Evolutionary conservation across 2,888 invertebrate species (phyloP), one percentile per base, ranked within the genome.

Genomic region (Hyposoter dolosus): DNA sequence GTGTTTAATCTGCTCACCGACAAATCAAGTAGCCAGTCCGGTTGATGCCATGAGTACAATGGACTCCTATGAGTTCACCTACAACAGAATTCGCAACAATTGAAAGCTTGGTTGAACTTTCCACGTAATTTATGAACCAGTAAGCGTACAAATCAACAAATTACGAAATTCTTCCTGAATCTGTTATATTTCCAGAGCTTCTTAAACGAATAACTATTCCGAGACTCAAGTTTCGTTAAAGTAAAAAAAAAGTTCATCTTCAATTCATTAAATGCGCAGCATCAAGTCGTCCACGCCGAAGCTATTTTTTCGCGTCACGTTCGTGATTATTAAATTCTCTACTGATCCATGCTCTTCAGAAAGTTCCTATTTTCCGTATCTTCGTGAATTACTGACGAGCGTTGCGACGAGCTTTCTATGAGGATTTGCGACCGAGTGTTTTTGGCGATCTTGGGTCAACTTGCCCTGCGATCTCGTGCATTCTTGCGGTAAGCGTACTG

Each of bases 31-130:
- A 97, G 5, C 97, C 97, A 10, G 97, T 97, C 88, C 98, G 95
- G 93, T 98, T 98, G 86, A 97, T 94, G 5, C 97, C 97, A 91
- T 97, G 97, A 0, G 97, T 98, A 93, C 98, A 98, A 93, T 98
- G 97, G 82, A 98, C 96, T 74, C 97, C 97, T 88, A 98, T 95
- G 86, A 97, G 92, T 88, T 95, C 95, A 91, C 95, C 97, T 97
- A 95, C 28, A 95, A 95, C 90, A 93, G 92, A 90, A 83, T 69
- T 72, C 19, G 15, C 15, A 47, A 47, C 10, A 60, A 53, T 50
- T 56, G 35, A 45, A 72, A 7, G 15, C 35, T 60, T 19, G 7
- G 40, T 19, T 66, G 68, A 12, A 53, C 28, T 1, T 45, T 5
- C 40, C 3, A 32, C 2, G 15, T 28, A 1, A 66, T 66, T 68